Percentiles rank a stretch among this genome's conserved stretches.
These are phyloP conservation scores for Rallus limicola DNA, from an alignment of 2,113 vertebrate genomes.

Conservation along the genomic window DNA sequence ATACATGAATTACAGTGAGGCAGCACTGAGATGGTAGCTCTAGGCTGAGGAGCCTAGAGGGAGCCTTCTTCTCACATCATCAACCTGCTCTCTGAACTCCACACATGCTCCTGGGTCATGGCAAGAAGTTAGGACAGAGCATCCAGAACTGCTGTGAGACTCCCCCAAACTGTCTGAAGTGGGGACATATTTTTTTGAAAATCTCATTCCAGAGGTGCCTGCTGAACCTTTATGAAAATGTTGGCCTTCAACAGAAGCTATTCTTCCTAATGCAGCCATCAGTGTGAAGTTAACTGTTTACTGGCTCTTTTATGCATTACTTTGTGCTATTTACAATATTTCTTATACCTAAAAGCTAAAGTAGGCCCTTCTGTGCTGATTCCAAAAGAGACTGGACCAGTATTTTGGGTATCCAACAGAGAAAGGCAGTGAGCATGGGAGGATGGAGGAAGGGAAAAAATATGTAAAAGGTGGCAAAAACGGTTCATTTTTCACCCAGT, in stretches of 20 bases:
- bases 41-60: neutral
- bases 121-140: neutral
- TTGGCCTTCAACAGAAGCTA: neutral
- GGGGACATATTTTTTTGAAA: neutral
- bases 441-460: neutral
- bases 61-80: neutral
- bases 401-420: neutral
- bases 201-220: neutral
- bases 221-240: neutral
- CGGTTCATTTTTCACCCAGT: neutral
- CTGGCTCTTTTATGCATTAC: neutral
- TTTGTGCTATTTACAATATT: neutral
- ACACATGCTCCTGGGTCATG: neutral
- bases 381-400: neutral
- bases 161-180: neutral
- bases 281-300: neutral
- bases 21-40: neutral
- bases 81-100: neutral
- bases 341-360: neutral
- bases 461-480: neutral
- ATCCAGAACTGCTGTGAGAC: neutral
- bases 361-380: neutral
- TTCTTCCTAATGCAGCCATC: neutral
- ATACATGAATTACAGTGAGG: neutral
- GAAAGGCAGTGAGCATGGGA: neutral